Percentiles rank a stretch among this genome's conserved stretches.
phyloP scores from a whole-genome alignment of 2,888 invertebrate genomes.

The Erynnis tages region DNA sequence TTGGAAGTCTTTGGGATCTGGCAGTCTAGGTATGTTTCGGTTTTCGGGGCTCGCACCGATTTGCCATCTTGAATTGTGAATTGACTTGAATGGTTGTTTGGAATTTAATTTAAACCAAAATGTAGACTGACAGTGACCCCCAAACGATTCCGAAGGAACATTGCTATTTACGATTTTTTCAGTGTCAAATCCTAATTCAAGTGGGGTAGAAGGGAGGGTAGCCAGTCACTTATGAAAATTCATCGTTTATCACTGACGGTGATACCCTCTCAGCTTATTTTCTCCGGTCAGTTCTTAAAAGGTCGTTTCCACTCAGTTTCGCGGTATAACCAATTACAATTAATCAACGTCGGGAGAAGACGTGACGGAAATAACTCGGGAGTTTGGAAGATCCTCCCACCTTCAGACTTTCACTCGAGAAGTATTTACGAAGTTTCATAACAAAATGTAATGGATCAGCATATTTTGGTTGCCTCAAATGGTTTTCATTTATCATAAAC shows the following conservation, averaged over 20 bases:
- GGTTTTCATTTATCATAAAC: neutral
- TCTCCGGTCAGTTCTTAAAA: conserved; percentile 13
- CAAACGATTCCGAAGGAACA: too few relatives aligned
- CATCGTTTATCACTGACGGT: neutral
- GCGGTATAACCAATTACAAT: conserved; percentile 32
- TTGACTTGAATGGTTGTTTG: too few relatives aligned
- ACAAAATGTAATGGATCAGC: neutral
- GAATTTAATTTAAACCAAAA: too few relatives aligned
- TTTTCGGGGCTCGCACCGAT: too few relatives aligned
- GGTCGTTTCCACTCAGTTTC: conserved; percentile 23
- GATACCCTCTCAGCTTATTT: neutral
- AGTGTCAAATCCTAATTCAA: too few relatives aligned
- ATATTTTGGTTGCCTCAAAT: neutral
- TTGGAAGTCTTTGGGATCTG: too few relatives aligned
- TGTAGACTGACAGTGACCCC: too few relatives aligned
- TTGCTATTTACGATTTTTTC: too few relatives aligned
- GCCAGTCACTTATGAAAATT: neutral
- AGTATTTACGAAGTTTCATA: conserved; percentile 16
- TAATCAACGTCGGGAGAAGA: conserved; percentile 31
- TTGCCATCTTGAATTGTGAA: too few relatives aligned
- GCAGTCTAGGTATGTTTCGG: too few relatives aligned
- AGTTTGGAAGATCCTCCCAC: conserved; percentile 8
- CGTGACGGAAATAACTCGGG: conserved; percentile 27
- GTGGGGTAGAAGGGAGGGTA: too few relatives aligned
- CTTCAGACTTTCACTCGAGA: neutral